Base-by-base conservation (phyloP, 1,140 invertebrate genomes). In the Parasteatoda tepidariorum region DNA sequence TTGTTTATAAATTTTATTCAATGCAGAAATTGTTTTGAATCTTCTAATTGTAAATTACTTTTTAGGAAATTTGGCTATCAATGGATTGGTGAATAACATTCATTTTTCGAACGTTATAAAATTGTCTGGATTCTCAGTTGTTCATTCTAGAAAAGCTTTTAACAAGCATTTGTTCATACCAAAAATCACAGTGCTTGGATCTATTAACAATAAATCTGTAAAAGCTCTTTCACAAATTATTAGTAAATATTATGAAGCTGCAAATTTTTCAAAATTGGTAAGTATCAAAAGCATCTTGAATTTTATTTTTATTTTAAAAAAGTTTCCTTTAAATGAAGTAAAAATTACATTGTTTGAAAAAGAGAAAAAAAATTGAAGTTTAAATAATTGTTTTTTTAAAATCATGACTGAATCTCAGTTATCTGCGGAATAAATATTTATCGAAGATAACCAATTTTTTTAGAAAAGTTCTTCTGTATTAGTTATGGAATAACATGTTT, bases 41-140 rank as follows among this genome's bases (percentile, higher is more conserved):
- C n/a, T 61, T 61, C 26, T 61, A 61, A 18, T 22, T n/a, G n/a
- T 61, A 61, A 61, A 24, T 61, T 5, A 61, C 6, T 68, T 70
- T 48, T 70, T 4, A 70, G 67, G 67, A 5, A 28, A 70, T 54
- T 33, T 66, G 38, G 5, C 26, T n/a, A 18, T 70, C 30, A 24
- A 48, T n/a, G 33, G 28, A 3, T 28, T 9, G 28, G 7, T 70
- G 13, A 48, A 70, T 54, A 30, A 26, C 28, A 70, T 70, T 15
- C 18, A 26, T 22, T 18, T 70, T 26, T 28, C 13, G 41, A 13
- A 70, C 28, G 38, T 54, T 48, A 24, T 70, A 7, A 70, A 54
- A 28, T 48, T n/a, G 15, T 48, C 24, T 3, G n/a, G 18, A 4
- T 3, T n/a, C n/a, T n/a, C n/a, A n/a, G n/a, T n/a, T n/a, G n/a